These are phyloP conservation scores for Rynchops niger DNA, from an alignment of 2,113 vertebrate genomes.

Conservation along the genomic window DNA sequence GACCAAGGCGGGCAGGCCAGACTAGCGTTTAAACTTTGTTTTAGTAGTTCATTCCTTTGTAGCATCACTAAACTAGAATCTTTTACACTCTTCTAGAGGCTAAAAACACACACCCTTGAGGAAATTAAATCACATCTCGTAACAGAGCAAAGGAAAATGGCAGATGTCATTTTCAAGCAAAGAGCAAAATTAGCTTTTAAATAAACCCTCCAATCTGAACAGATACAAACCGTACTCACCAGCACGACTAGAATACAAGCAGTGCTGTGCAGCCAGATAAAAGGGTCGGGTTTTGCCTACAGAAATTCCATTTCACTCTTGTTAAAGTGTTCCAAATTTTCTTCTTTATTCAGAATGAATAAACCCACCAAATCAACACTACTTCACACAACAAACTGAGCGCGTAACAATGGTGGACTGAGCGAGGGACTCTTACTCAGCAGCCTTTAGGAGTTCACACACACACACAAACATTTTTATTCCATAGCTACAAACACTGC, in stretches of 20 bases:
- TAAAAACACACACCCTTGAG: not conserved
- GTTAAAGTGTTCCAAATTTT: not conserved
- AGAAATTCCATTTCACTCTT: not conserved
- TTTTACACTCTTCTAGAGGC: not conserved
- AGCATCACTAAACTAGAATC: not conserved
- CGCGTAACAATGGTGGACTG: accelerated
- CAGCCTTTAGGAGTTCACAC: not conserved
- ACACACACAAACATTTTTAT: not conserved
- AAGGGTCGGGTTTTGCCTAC: not conserved
- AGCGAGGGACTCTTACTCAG: not conserved
- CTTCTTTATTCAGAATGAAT: not conserved
- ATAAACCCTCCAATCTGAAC: not conserved
- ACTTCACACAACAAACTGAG: not conserved
- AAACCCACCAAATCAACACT: not conserved
- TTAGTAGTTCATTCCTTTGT: not conserved
- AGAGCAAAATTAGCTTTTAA: not conserved
- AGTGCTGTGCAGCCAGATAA: not conserved
- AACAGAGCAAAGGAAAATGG: not conserved
- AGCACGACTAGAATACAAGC: not conserved
- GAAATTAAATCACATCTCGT: not conserved
- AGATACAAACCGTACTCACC: not conserved
- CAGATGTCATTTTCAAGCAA: not conserved
- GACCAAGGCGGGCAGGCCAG: not conserved
- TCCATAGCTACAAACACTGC: not conserved
- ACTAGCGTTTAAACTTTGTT: not conserved